These are phyloP conservation scores for Paedocypris sp. DNA, from an alignment of 2,113 vertebrate genomes.

Conservation along the genomic window DNA sequence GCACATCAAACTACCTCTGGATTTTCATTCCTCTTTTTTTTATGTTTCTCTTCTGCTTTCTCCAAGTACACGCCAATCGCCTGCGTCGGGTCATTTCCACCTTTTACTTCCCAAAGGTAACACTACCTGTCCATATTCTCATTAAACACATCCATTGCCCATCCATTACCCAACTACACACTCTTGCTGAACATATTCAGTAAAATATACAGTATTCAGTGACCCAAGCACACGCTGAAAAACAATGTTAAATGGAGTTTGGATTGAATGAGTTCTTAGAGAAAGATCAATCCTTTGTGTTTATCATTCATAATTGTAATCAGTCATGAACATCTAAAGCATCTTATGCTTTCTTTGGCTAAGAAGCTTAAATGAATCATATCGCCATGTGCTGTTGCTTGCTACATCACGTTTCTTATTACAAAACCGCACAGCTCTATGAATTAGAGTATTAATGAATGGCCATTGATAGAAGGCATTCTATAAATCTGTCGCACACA, in stretches of 20 bases:
- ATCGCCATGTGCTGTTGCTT: slow-evolving; percentile 2
- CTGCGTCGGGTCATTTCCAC: slow-evolving; percentile 65
- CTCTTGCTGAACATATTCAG: too few relatives aligned
- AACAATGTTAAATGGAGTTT: too few relatives aligned
- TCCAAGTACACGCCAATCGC: slow-evolving; percentile 70
- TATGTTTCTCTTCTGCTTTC: slow-evolving; percentile 57
- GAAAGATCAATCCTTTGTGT: not conserved
- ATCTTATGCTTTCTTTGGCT: not conserved
- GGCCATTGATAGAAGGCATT: too few relatives aligned
- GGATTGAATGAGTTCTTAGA: too few relatives aligned
- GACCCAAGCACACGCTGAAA: too few relatives aligned
- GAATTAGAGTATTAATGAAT: too few relatives aligned
- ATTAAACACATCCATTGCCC: too few relatives aligned
- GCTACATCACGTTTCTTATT: slow-evolving; percentile 10
- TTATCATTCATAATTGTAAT: not conserved
- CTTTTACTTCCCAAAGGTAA: slow-evolving; percentile 76
- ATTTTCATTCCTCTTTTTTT: slow-evolving; percentile 39
- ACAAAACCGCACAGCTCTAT: slow-evolving; percentile 2
- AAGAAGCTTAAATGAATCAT: slow-evolving; percentile 10
- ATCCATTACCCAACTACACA: too few relatives aligned
- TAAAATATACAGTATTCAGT: too few relatives aligned
- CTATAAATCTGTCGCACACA: too few relatives aligned
- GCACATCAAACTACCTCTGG: slow-evolving; percentile 40
- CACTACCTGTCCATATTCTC: too few relatives aligned
- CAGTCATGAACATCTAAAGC: not conserved